Evolutionary conservation across 1,140 invertebrate species (phyloP), one percentile per base, ranked within the genome.

Genomic region (Penaeus chinensis): DNA sequence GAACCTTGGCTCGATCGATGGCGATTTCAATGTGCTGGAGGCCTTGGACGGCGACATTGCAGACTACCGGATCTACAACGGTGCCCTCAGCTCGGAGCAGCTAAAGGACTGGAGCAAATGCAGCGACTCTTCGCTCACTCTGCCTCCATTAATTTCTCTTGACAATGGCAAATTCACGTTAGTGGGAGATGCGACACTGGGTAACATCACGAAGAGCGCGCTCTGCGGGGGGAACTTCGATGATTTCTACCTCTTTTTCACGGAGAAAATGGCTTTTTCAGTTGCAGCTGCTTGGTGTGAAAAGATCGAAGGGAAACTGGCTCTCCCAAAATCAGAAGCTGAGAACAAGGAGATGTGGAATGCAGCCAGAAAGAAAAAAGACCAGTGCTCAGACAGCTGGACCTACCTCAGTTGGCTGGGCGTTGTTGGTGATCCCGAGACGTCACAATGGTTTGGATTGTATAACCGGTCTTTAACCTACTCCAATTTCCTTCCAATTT

Each of bases 221-320:
- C 42, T 87, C 5, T 87, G 86, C 61, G 19, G 69, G 1, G 54
- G 66, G 11, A 16, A 63, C 19, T 65, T 82, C 60, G 54, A 80
- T 24, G 86, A 69, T 18, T 87, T 87, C 80, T 87, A 82, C 27
- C 71, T 87, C 5, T 87, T 87, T 42, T 87, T 87, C 80, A 22
- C 66, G 0, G 27, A 83, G 71, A 87, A 87, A 74, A 87, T 32
- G 86, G n/a, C 37, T 20, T 87, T 87, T 71, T 10, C 63, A 7
- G 22, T 65, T 61, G 80, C 86, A 18, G 27, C 24, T 62, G 71
- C 85, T n/a, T 87, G 86, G 86, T 87, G 86, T 32, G 37, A 42
- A 22, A 87, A 87, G 66, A 66, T 87, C 22, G 78, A 82, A n/a
- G 86, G 86, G 1, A 54, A 27, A 11, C 71, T 87, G 16, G 66